Base-by-base conservation (phyloP, 2,113 vertebrate species). In the Clarias magur region DNA sequence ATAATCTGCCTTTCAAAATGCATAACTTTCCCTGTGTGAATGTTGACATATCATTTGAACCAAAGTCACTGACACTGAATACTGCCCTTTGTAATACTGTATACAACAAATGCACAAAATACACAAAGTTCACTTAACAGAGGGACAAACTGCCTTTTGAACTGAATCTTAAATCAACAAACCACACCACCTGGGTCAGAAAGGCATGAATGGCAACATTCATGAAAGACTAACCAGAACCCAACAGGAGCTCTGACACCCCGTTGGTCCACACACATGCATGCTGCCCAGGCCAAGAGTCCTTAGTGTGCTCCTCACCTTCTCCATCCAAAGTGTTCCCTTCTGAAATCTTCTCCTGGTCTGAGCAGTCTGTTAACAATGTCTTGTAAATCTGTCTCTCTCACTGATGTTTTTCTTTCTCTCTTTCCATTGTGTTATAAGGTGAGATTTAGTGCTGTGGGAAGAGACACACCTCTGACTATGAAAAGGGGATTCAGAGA, bases 161-260 rank as follows among this genome's bases (percentile, higher is more conserved):
- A 59, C 15, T 59, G 12, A 75, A 85, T 65, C n/a, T 65, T 53
- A 84, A 75, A 75, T 75, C 67, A 65, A 62, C 17, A 86, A 83
- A 83, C 25, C 17, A 63, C 23, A 21, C 70, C 42, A 63, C 10
- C 38, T 13, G 70, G 85, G 82, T 86, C 81, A 86, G 38, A 80
- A 84, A 72, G 76, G 48, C 56, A 59, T 81, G 48, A 70, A 87
- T 25, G 56, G 83, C 48, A 87, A 89, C 85, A 84, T 89, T 87
- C 70, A 62, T 72, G 21, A 84, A 83, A 86, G 23, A 84, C 62
- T 65, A 87, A 87, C 53, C 82, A 59, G 68, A 87, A 84, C 75
- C 21, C 1, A 27, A 79, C 73, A 56, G 80, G 59, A 70, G 62
- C 38, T 16, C 72, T 10, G 63, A 86, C 84, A 65, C 48, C 54